Evolutionary conservation across 2,888 invertebrate species (phyloP), one percentile per base, ranked within the genome.

Genomic region (Lasioglossum malachurum): DNA sequence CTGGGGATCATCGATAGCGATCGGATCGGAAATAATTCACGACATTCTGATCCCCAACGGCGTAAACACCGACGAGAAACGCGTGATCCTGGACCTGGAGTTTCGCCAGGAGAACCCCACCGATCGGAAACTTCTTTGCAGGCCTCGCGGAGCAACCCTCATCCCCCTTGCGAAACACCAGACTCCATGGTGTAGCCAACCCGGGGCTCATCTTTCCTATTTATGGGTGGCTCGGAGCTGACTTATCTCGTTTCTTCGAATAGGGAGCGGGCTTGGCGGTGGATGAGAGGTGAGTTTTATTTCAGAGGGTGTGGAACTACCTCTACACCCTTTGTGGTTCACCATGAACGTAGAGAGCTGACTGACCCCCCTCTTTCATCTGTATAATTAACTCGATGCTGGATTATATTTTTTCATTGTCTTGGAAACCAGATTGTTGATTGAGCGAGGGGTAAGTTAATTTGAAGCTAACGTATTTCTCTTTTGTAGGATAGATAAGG

Each of bases 1-100:
- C 64, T 49, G 38, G 57, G 41, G 82, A 79, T 75, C 80, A 23
- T 78, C 82, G 81, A 83, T 79, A 74, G 80, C 88, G 88, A 78
- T 87, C 82, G 80, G 69, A 64, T 83, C 81, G 78, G 67, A 81
- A 81, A 81, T 78, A 75, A 81, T 82, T 84, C 82, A 44, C 74
- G 78, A 46, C 69, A 53, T 83, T 79, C 57, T 57, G 75, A 79
- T 69, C 78, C 60, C 27, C 10, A 64, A n/a, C 41, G 60, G 72
- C 46, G 31, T 67, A 67, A 49, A 49, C 60, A 23, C 14, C 77
- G 35, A 5, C 75, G 19, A 23, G 64, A 67, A 67, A 60, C 27
- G 5, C 67, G 60, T 44, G n/a, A 71, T 41, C 71, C 53, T n/a
- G 53, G n/a, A 53, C 53, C 53, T n/a, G n/a, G 53, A 53, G 53